Base-by-base conservation (phyloP, 2,113 vertebrate genomes). In the Peromyscus leucopus region DNA sequence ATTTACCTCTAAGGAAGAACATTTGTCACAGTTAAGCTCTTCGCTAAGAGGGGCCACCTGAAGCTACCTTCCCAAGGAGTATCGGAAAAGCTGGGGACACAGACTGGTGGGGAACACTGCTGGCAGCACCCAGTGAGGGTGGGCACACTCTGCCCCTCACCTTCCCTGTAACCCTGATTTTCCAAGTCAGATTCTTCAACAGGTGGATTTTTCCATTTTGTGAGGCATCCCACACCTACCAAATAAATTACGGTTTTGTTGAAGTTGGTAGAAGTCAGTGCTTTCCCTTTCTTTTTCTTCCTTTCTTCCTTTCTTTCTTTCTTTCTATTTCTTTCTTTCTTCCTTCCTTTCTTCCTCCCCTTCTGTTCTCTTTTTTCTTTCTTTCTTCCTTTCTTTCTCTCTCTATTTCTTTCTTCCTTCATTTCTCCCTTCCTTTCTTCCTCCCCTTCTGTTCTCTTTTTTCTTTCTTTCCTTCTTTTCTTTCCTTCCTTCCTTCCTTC, bases 1-100 rank as follows among this genome's bases (percentile, higher is more conserved):
- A 63, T 31, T 86, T 61, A 65, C 48, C 76, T 95, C 67, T 36
- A 92, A 48, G 36, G 74, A 93, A 76, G 31, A 85, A 48, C 11
- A 36, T 76, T 24, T 46, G 69, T 95, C 80, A 69, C 7, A 19
- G 7, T 0, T 8, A 82, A 84, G 65, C 26, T 88, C 2, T 84
- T 85, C 46, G 24, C 61, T 72, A 89, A 57, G 75, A 71, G 74
- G 39, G 33, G 79, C 71, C 48, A 26, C 67, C 28, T 86, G 86
- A 94, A 36, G 63, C 17, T 46, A 39, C 42, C 51, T 65, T 61
- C 61, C 6, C 3, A 33, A 31, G 61, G 48, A 78, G 22, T 69
- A 85, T 90, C 33, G 59, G 39, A 80, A 78, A 78, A 39, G 21
- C n/a, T 16, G 16, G 26, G 92, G 57, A 36, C 36, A 33, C 15